These are phyloP conservation scores for Caranx melampygus DNA, from an alignment of 2,113 vertebrate species.

Conservation along the genomic window DNA sequence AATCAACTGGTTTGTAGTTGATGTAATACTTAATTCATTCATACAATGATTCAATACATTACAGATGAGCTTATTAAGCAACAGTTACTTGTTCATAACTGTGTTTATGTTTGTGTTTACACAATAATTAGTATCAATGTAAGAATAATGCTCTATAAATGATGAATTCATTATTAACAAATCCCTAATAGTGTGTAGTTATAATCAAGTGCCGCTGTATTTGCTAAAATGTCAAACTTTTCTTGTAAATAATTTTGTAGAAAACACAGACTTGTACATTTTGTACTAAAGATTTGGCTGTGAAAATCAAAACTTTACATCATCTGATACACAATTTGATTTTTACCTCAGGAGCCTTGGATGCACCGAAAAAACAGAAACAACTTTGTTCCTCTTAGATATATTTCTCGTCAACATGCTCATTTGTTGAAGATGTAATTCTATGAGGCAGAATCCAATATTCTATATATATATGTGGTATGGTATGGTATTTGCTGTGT, in stretches of 20 bases:
- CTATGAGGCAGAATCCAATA: not conserved
- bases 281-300: not conserved
- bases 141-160: too few species aligned
- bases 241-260: not conserved
- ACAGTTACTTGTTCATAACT: too few species aligned
- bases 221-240: not conserved
- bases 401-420: not conserved
- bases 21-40: too few species aligned
- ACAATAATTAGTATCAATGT: too few species aligned
- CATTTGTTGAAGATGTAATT: not conserved
- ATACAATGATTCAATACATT: too few species aligned
- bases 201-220: too few species aligned
- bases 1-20: too few species aligned
- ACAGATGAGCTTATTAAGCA: too few species aligned
- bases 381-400: not conserved
- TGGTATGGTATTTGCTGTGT: not conserved
- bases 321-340: not conserved
- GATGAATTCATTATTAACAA: too few species aligned
- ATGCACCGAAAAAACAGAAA: not conserved
- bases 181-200: too few species aligned
- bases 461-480: not conserved
- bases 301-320: not conserved
- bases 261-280: not conserved
- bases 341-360: not conserved
- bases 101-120: too few species aligned